A percentile compares a stretch with the other conserved stretches of the same genome.
phyloP scores from a whole-genome alignment of 2,888 invertebrate species.

The Ormyrus nitidulus region DNA sequence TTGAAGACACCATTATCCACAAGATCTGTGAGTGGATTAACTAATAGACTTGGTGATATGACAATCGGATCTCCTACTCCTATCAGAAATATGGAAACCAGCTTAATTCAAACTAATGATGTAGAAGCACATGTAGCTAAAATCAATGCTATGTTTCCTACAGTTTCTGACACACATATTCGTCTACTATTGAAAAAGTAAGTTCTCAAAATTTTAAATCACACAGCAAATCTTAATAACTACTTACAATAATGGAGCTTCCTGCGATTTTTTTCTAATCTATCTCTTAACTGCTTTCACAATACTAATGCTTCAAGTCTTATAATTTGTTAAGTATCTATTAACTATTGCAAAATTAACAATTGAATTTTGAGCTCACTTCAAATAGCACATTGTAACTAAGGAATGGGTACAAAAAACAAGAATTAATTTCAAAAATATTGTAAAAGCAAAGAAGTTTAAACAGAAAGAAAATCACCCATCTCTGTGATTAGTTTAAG shows the following conservation, averaged over 20 bases:
- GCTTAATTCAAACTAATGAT: conserved; percentile 80
- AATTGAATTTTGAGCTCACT: conserved; percentile 38
- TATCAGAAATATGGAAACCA: conserved; percentile 77
- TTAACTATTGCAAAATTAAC: conserved; percentile 28
- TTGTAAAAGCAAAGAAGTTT: too few relatives aligned
- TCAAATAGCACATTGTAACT: conserved; percentile 34
- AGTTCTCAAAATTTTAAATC: conserved; percentile 73
- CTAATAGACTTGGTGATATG: conserved; percentile 72
- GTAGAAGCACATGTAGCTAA: conserved; percentile 86
- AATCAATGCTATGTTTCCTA: conserved; percentile 92
- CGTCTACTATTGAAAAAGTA: conserved; percentile 91
- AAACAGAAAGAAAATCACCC: neutral
- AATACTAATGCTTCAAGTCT: conserved; percentile 52
- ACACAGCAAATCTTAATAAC: conserved; percentile 1
- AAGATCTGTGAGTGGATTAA: conserved; percentile 70
- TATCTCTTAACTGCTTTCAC: conserved; percentile 48
- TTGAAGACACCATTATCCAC: conserved; percentile 72
- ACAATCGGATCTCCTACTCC: conserved; percentile 72
- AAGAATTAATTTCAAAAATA: too few relatives aligned
- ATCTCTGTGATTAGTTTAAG: conserved; percentile 28
- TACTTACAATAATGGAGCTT: conserved; percentile 41
- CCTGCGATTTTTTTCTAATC: conserved; percentile 33
- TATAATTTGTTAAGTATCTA: conserved; percentile 1
- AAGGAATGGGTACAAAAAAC: conserved; percentile 26
- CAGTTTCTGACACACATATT: conserved; percentile 92